Percentiles rank a stretch among this genome's conserved stretches.
phyloP scores from a whole-genome alignment of 2,113 vertebrate genomes.

The Oncorhynchus tshawytscha region DNA sequence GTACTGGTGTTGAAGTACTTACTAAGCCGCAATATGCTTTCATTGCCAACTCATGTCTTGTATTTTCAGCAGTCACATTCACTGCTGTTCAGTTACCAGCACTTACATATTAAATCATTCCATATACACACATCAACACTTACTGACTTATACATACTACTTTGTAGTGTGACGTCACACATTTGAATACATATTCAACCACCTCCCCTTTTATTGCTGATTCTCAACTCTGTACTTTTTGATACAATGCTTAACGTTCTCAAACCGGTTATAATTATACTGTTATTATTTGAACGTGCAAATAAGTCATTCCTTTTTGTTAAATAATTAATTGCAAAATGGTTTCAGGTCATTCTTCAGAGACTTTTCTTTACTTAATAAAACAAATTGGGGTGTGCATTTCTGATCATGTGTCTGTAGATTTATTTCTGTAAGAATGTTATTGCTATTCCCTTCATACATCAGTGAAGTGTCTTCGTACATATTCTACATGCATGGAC shows the following conservation, averaged over 20 bases:
- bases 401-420: not conserved
- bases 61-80: constrained; percentile 34
- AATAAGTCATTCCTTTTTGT: constrained; percentile 34
- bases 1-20: constrained; percentile 16
- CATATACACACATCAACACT: not conserved
- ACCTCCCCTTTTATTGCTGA: constrained; percentile 5
- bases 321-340: constrained; percentile 54
- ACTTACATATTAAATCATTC: constrained; percentile 25
- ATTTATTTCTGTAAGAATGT: not conserved
- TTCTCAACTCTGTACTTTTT: constrained; percentile 3
- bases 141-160: not conserved
- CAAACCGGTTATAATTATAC: constrained; percentile 23
- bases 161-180: constrained; percentile 11
- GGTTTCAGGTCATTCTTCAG: constrained; percentile 41
- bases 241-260: constrained; percentile 25
- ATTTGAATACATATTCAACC: constrained; percentile 21
- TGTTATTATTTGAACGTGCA: constrained; percentile 35
- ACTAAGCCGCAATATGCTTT: constrained; percentile 22
- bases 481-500: not conserved
- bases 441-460: not conserved
- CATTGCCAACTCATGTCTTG: constrained; percentile 15
- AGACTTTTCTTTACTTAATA: constrained; percentile 68
- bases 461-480: not conserved
- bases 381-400: constrained; percentile 54
- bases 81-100: constrained; percentile 40